phyloP scores from a whole-genome alignment of 2,888 invertebrate genomes.

The Timandra comae region DNA sequence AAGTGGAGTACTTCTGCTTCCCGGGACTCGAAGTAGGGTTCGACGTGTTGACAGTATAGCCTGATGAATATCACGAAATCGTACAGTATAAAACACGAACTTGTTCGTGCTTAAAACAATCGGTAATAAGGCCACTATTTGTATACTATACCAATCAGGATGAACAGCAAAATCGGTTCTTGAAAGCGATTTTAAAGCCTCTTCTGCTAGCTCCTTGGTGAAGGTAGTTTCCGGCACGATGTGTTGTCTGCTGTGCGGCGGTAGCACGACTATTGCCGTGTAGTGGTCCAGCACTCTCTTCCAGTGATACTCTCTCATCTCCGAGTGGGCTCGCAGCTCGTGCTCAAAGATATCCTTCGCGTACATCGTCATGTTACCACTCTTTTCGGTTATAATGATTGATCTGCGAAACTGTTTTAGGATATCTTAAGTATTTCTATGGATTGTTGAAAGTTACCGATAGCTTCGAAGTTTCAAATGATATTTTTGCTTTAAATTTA shows the following conservation, averaged over 20 bases:
- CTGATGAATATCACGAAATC: no score
- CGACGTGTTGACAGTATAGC: slow-evolving; percentile 64
- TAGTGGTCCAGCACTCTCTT: slow-evolving; percentile 56
- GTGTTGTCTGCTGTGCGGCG: slow-evolving; percentile 42
- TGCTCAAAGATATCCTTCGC: slow-evolving; percentile 53
- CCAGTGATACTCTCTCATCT: slow-evolving; percentile 58
- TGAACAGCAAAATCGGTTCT: slow-evolving; percentile 54
- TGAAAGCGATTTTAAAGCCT: slow-evolving; percentile 43
- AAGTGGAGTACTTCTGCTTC: slow-evolving; percentile 57
- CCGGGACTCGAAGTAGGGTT: slow-evolving; percentile 48
- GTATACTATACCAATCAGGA: slow-evolving; percentile 67
- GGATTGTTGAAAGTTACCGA: no score
- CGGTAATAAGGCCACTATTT: no score
- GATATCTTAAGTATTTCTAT: no score
- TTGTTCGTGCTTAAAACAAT: no score
- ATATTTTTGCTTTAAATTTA: no score
- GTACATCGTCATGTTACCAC: slow-evolving; percentile 44
- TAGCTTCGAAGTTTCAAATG: no score
- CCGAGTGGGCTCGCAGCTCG: slow-evolving; percentile 51
- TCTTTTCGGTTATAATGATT: slow-evolving; percentile 41
- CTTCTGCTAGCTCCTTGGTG: slow-evolving; percentile 47
- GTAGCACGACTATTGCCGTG: slow-evolving; percentile 54
- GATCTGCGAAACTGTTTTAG: slow-evolving; percentile 52
- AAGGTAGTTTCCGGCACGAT: slow-evolving; percentile 42
- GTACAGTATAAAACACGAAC: no score